These are phyloP conservation scores for Percopsis transmontana DNA, from an alignment of 2,113 vertebrate species.

Conservation along the genomic window DNA sequence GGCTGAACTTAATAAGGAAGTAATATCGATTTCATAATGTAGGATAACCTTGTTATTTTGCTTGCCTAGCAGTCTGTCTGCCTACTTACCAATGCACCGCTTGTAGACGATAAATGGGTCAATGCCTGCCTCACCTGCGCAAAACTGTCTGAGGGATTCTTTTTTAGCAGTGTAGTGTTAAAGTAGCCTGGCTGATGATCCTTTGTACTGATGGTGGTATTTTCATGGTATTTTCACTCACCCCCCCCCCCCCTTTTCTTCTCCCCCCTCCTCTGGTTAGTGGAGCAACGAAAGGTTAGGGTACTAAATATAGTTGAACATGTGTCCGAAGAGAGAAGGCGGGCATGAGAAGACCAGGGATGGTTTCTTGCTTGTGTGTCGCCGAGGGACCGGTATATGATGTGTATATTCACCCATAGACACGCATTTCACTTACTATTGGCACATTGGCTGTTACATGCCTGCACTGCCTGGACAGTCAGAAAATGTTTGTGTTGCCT, in stretches of 20 bases:
- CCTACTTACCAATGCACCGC: background rate
- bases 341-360: constrained; percentile 45
- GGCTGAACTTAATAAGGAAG: too few relatives aligned
- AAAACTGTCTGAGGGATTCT: constrained; percentile 25
- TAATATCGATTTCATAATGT: background rate
- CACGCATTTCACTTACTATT: background rate
- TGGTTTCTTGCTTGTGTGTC: background rate
- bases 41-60: background rate
- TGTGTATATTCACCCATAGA: background rate
- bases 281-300: constrained; percentile 66
- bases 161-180: constrained; percentile 1
- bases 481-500: background rate
- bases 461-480: background rate
- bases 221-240: background rate
- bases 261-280: constrained; percentile 35
- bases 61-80: constrained; percentile 35
- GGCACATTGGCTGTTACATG: background rate
- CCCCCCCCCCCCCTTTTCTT: background rate
- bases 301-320: constrained; percentile 64
- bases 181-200: background rate
- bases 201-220: too few relatives aligned
- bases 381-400: background rate
- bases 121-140: constrained; percentile 40
- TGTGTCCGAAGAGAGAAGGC: constrained; percentile 52
- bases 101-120: constrained; percentile 36